phyloP scores from a whole-genome alignment of 1,140 invertebrate genomes.

The Leptinotarsa texana region DNA sequence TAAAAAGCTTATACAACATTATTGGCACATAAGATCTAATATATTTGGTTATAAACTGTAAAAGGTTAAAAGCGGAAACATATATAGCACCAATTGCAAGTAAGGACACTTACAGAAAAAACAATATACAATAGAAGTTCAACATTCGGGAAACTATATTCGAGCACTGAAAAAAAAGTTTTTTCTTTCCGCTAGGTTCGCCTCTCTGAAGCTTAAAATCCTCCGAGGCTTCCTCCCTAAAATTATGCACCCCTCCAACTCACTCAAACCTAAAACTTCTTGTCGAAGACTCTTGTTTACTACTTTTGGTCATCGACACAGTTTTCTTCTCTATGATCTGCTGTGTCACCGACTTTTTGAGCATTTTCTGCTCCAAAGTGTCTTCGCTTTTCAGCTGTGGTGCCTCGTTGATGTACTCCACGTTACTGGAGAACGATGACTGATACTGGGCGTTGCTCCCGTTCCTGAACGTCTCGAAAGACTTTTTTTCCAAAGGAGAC shows the following conservation, averaged over 20 bases:
- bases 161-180: too few relatives aligned
- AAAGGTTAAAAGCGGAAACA: slow-evolving; percentile 13
- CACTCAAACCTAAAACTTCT: slow-evolving; percentile 60
- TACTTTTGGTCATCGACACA: slow-evolving; percentile 57
- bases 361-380: slow-evolving; percentile 57
- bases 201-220: too few relatives aligned
- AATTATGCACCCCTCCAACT: not conserved
- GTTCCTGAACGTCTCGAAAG: slow-evolving; percentile 48
- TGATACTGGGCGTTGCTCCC: slow-evolving; percentile 44
- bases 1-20: slow-evolving; percentile 27
- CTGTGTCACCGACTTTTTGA: slow-evolving; percentile 60
- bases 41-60: slow-evolving; percentile 24
- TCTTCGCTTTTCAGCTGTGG: slow-evolving; percentile 56
- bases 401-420: slow-evolving; percentile 55
- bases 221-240: not conserved
- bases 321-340: slow-evolving; percentile 61
- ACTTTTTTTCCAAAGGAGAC: slow-evolving; percentile 39
- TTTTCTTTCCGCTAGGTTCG: not conserved
- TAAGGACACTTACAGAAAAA: slow-evolving; percentile 23
- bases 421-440: slow-evolving; percentile 51
- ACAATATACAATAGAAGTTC: slow-evolving; percentile 13
- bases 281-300: slow-evolving; percentile 58
- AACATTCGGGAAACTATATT: not conserved
- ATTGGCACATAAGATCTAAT: slow-evolving; percentile 29
- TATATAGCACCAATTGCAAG: slow-evolving; percentile 19